Base-by-base conservation (phyloP, 2,113 vertebrate genomes). In the Hemichromis elongatus region DNA sequence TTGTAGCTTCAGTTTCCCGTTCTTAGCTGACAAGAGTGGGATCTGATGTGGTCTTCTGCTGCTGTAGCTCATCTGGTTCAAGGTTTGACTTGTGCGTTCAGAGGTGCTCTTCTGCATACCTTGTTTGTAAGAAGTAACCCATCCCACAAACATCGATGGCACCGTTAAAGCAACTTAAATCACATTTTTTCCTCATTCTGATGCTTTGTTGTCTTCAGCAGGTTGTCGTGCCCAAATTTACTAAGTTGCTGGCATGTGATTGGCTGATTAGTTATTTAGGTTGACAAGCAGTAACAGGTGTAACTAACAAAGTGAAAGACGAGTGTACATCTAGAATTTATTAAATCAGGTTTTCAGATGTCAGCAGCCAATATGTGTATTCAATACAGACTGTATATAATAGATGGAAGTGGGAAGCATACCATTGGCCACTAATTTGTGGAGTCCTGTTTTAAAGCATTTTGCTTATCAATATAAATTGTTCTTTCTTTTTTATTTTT, bases 121-220 rank as follows among this genome's bases (percentile, higher is more conserved):
- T 45, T 70, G 21, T 24, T 70, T 45, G 40, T 45, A 70, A 68
- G 1, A 9, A 4, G n/a, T 45, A 40, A 42, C 0, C 42, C 35
- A 37, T 11, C 1, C 7, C 6, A 70, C 37, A 3, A 26, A 18
- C 21, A 70, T 45, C 66, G 21, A 45, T 4, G 21, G 21, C 1
- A 28, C 8, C 21, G 45, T 70, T 13, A 68, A 0, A 21, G 0
- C 7, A 24, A 42, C 37, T 8, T 42, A 42, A 70, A 73, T 73
- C 40, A 73, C 5, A 26, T 19, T 73, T 73, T 42, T 73, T 19
- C 24, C 14, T 28, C 42, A 47, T 47, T 19, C 24, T 28, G 2
- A 73, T 28, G 24, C 40, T 73, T 45, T 16, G 24, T 28, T 73
- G 9, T 26, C 66, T 28, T 28, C 40, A 28, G 24, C 66, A 73